phyloP scores from a whole-genome alignment of 2,113 vertebrate genomes.

The Nipponia nippon region DNA sequence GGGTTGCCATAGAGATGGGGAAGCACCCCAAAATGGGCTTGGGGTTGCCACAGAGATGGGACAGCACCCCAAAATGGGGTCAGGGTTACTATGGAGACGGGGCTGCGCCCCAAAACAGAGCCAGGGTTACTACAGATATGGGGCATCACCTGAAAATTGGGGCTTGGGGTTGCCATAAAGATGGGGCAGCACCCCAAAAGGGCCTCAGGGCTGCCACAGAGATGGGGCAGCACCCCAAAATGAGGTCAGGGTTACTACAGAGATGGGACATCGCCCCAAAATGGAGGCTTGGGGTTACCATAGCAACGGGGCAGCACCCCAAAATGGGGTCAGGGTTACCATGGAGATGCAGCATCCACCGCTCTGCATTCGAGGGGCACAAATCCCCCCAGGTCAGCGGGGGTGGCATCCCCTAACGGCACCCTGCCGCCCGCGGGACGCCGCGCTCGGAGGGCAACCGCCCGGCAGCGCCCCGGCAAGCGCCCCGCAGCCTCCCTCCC shows the following conservation, averaged over 20 bases:
- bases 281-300: background rate
- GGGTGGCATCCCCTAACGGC: background rate
- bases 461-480: background rate
- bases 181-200: background rate
- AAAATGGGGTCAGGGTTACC: background rate
- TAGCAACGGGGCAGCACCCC: background rate
- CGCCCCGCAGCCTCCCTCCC: accelerated
- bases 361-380: background rate
- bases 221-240: background rate
- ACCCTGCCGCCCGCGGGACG: background rate
- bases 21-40: background rate
- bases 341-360: background rate
- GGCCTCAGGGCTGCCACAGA: background rate
- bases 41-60: background rate
- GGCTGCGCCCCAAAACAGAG: background rate
- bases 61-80: background rate
- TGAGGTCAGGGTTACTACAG: background rate
- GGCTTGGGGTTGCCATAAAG: accelerated
- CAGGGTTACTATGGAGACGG: background rate
- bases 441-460: accelerated
- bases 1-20: accelerated
- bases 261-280: background rate
- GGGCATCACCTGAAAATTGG: background rate
- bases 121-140: accelerated
- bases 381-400: accelerated